Conservation (phyloP, 2,888 invertebrate species). For the Drosophila mercatorum region DNA sequence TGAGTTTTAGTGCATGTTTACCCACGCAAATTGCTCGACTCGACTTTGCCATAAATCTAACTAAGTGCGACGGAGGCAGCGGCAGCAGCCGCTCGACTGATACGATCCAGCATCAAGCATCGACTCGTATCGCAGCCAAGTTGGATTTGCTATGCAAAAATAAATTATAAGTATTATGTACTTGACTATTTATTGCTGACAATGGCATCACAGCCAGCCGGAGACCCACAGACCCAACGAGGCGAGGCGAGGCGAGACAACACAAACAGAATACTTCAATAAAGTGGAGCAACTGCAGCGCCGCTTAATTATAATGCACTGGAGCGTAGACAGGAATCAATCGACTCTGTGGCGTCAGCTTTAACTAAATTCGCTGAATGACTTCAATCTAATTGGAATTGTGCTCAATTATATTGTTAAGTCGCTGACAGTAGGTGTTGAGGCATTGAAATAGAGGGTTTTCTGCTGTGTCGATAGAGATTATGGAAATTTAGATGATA, state of each 20-base stretch:
- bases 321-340: slow-evolving; percentile 44
- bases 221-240: slow-evolving; percentile 16
- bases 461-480: not conserved
- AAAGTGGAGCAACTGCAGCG: slow-evolving; percentile 66
- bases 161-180: slow-evolving; percentile 78
- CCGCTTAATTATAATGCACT: slow-evolving; percentile 65
- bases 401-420: slow-evolving; percentile 19
- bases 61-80: slow-evolving; percentile 65
- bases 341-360: slow-evolving; percentile 55
- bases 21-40: slow-evolving; percentile 83
- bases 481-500: slow-evolving; percentile 3
- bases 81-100: slow-evolving; percentile 4
- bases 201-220: slow-evolving; percentile 39
- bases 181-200: slow-evolving; percentile 78
- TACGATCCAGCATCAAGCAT: slow-evolving; percentile 26
- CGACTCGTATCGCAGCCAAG: slow-evolving; percentile 47
- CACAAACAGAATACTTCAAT: slow-evolving; percentile 5
- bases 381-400: slow-evolving; percentile 33
- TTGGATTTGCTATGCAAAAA: slow-evolving; percentile 68
- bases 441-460: not conserved
- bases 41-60: slow-evolving; percentile 77
- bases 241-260: slow-evolving; percentile 1
- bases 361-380: slow-evolving; percentile 35
- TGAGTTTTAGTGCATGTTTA: slow-evolving; percentile 83
- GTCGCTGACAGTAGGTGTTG: not conserved